A percentile compares a stretch with the other conserved stretches of the same genome.
phyloP scores from a whole-genome alignment of 2,888 invertebrate species.

The Calliopum simillimum region DNA sequence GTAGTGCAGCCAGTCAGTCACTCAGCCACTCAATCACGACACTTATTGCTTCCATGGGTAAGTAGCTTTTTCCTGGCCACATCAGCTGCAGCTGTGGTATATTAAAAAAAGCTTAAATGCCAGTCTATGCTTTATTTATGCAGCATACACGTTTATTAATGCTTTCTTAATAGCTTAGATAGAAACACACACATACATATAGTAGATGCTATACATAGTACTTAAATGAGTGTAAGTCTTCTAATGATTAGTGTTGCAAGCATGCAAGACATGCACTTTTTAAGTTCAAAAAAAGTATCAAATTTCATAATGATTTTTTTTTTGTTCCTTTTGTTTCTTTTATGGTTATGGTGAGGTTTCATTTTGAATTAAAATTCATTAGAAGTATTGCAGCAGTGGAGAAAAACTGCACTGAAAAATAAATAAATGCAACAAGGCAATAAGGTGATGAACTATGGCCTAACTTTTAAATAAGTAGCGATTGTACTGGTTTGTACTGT shows the following conservation, averaged over 20 bases:
- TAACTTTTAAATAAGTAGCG: too few species aligned
- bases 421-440: too few species aligned
- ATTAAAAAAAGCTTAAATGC: conserved; percentile 17
- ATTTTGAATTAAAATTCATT: conserved; percentile 3
- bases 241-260: background rate
- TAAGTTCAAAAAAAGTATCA: conserved; percentile 17
- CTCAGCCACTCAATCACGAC: background rate
- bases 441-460: too few species aligned
- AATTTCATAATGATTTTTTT: conserved; percentile 24
- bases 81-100: conserved; percentile 15
- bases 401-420: background rate
- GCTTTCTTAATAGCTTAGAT: background rate
- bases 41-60: background rate
- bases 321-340: too few species aligned
- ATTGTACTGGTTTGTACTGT: too few species aligned
- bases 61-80: background rate
- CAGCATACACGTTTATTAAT: background rate
- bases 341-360: conserved; percentile 6
- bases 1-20: background rate
- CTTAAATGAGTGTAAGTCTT: background rate
- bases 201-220: too few species aligned
- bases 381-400: conserved; percentile 12
- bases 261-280: conserved; percentile 7
- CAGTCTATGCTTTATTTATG: background rate
- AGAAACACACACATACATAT: background rate